Base-by-base conservation (phyloP, 1,140 invertebrate genomes). In the Leptinotarsa lineolata region DNA sequence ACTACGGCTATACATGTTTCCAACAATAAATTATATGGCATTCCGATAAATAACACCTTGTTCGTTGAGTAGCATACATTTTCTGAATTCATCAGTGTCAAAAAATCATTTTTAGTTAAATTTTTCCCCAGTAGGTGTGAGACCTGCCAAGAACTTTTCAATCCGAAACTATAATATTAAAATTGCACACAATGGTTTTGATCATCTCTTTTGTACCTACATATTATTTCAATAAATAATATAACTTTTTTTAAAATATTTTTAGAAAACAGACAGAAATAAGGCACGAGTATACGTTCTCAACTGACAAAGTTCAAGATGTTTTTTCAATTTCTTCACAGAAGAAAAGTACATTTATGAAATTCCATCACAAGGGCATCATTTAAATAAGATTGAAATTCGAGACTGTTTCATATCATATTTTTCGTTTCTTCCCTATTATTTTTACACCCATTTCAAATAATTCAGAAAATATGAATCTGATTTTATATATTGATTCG, bases 1-100 rank as follows among this genome's bases (percentile, higher is more conserved):
- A 39, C 30, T 39, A 39, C 30, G 30, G 15, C 48, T 54, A 54
- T 54, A 54, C 15, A 54, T 54, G 48, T n/a, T 54, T 16, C 48
- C 48, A 54, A 54, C 48, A 54, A 54, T 54, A 54, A 54, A 54
- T 54, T 5, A 54, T 54, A 54, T 54, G 48, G 48, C 48, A 54
- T 16, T 54, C 48, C 13, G n/a, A 54, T 54, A 54, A 54, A 54
- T 54, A 54, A 54, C 6, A 15, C n/a, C n/a, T 54, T 54, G 48
- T 54, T 54, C 48, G 48, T n/a, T 54, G n/a, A 3, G 48, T 54
- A 18, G 48, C 48, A 54, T 54, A 13, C 48, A 54, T 54, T 5
- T 39, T 39, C 30, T 39, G 30, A 39, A 39, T 39, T 39, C 5
- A 39, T 39, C 30, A 39, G 30, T 39, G 30, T 39, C 30, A 39